A percentile compares a stretch with the other conserved stretches of the same genome.
Conservation (phyloP, 2,888 invertebrate species). For the Drosophila niveifrons region DNA sequence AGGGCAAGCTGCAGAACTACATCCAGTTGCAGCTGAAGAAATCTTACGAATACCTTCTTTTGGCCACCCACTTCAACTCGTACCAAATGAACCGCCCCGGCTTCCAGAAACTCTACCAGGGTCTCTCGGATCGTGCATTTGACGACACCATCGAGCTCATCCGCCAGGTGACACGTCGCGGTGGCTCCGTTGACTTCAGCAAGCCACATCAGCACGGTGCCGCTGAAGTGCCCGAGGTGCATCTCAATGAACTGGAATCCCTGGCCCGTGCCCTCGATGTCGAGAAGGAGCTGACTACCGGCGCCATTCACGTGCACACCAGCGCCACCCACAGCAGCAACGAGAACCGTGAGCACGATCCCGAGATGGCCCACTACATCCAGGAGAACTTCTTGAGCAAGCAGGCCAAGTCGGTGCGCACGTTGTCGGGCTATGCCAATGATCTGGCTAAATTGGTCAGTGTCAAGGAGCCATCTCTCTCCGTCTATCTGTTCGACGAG, state of each 20-base stretch:
- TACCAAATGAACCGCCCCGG: conserved; percentile 91
- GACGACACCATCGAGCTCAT: conserved; percentile 91
- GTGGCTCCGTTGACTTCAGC: conserved; percentile 88
- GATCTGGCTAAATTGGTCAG: conserved; percentile 90
- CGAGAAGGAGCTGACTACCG: conserved; percentile 90
- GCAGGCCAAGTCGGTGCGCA: conserved; percentile 89
- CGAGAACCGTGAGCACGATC: conserved; percentile 86
- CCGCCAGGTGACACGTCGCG: conserved; percentile 91
- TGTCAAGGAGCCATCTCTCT: conserved; percentile 87
- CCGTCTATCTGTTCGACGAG: conserved; percentile 92
- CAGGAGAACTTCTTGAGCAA: conserved; percentile 91
- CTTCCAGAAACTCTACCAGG: conserved; percentile 90
- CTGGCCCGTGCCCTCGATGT: conserved; percentile 91
- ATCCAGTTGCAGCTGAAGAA: conserved; percentile 88
- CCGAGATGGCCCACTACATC: conserved; percentile 90
- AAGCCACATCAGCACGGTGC: conserved; percentile 59
- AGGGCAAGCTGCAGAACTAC: conserved; percentile 78
- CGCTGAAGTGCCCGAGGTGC: conserved; percentile 52
- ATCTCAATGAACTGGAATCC: conserved; percentile 88
- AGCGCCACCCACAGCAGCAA: conserved; percentile 86
- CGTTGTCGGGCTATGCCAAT: conserved; percentile 90
- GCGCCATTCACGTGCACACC: conserved; percentile 89
- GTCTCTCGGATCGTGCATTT: conserved; percentile 91
- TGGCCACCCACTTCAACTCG: conserved; percentile 91
- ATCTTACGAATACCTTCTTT: conserved; percentile 91